Percentiles rank a stretch among this genome's conserved stretches.
These are phyloP conservation scores for Rhinophrynus dorsalis DNA, from an alignment of 2,797 vertebrate genomes.

Conservation along the genomic window DNA sequence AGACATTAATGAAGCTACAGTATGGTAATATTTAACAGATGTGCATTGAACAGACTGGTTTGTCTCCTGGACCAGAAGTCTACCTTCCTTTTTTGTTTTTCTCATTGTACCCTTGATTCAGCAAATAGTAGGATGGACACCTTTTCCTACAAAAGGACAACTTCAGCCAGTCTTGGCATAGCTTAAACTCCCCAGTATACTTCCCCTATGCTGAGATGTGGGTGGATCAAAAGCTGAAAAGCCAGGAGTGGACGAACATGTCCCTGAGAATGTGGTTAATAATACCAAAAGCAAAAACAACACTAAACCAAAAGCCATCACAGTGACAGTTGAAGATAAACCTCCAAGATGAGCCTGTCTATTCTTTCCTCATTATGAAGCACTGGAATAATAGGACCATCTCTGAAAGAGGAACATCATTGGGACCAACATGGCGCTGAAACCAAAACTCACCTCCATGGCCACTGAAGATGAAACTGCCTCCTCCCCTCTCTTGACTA, in stretches of 20 bases:
- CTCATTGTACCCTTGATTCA: slow-evolving; percentile 3
- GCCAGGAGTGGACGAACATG: slow-evolving; percentile 4
- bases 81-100: slow-evolving; percentile 15
- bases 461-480: slow-evolving; percentile 22
- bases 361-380: slow-evolving; percentile 7
- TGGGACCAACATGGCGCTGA: slow-evolving; percentile 41
- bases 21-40: slow-evolving; percentile 78
- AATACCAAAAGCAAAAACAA: slow-evolving; percentile 33
- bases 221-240: background rate
- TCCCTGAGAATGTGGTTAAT: slow-evolving; percentile 9
- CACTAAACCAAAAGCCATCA: slow-evolving; percentile 40
- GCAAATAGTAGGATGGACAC: slow-evolving; percentile 8
- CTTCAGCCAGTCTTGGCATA: slow-evolving; percentile 7
- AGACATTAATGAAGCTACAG: slow-evolving; percentile 89
- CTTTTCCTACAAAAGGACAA: slow-evolving; percentile 17
- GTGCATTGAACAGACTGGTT: slow-evolving; percentile 13
- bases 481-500: slow-evolving; percentile 7
- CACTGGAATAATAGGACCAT: background rate
- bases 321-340: slow-evolving; percentile 18
- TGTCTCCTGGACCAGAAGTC: slow-evolving; percentile 29
- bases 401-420: slow-evolving; percentile 10
- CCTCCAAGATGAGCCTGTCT: slow-evolving; percentile 14
- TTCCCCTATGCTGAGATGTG: background rate
- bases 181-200: background rate
- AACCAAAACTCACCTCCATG: slow-evolving; percentile 43